Percentiles rank a stretch among this genome's conserved stretches.
Evolutionary conservation across 2,113 vertebrate genomes (phyloP).

Genomic region (Poeciliopsis retropinna): DNA sequence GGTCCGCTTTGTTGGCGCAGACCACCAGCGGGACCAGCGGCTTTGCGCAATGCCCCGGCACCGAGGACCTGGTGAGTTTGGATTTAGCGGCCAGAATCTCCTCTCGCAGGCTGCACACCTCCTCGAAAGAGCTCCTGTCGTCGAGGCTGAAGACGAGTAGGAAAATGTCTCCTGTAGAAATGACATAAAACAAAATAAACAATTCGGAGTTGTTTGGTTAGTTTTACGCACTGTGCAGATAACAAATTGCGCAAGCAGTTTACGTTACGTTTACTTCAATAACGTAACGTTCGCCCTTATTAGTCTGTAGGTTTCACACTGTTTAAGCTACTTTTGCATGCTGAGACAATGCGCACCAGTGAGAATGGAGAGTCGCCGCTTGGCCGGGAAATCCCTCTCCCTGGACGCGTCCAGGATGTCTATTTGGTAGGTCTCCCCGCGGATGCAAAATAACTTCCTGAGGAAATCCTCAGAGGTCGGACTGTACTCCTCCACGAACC

Average conservation of each 20-base stretch:
- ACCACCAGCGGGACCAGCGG: constrained; percentile 70
- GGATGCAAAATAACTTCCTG: constrained; percentile 80
- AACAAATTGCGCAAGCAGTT: neutral
- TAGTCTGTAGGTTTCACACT: neutral
- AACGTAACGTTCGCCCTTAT: neutral
- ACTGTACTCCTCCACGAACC: constrained; percentile 80
- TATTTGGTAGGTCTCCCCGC: constrained; percentile 79
- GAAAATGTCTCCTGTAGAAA: constrained; percentile 78
- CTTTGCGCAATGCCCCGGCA: constrained; percentile 31
- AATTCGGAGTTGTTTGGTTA: neutral
- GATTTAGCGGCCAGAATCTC: constrained; percentile 80
- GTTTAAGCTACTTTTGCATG: neutral
- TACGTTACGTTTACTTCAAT: no score
- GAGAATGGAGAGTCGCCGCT: constrained; percentile 80
- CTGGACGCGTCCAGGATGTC: constrained; percentile 81
- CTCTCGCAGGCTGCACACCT: constrained; percentile 71
- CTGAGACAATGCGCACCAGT: constrained; percentile 72
- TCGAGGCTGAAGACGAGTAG: constrained; percentile 81
- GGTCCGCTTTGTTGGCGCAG: constrained; percentile 81
- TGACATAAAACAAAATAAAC: neutral
- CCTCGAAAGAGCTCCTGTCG: constrained; percentile 77
- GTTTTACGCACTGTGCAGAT: neutral
- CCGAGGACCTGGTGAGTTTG: constrained; percentile 65
- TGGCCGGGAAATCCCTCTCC: constrained; percentile 81
- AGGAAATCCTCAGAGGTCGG: constrained; percentile 82